These are phyloP conservation scores for Cairina moschata DNA, from an alignment of 2,113 vertebrate species.

Conservation along the genomic window DNA sequence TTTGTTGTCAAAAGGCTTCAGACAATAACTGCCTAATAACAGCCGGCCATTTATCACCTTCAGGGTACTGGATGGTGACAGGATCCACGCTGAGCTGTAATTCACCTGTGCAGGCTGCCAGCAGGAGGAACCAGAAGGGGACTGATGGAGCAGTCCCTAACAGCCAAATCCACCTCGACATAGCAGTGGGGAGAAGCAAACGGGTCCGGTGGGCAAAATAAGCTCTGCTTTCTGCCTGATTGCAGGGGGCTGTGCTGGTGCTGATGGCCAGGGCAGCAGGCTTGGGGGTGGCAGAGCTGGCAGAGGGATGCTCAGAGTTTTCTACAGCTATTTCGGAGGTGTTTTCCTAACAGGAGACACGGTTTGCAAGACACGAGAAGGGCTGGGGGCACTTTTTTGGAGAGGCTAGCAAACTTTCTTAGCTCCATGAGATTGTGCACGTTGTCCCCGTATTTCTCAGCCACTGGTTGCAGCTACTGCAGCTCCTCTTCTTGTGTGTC, in stretches of 20 bases:
- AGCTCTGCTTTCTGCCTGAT: not conserved
- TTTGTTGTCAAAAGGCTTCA: slow-evolving; percentile 11
- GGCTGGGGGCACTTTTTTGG: not conserved
- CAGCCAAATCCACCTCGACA: not conserved
- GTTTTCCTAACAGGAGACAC: not conserved
- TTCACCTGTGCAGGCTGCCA: not conserved
- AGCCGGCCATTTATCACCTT: not conserved
- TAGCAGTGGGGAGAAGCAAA: not conserved
- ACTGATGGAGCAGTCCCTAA: accelerated
- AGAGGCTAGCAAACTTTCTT: not conserved
- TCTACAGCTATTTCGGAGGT: not conserved
- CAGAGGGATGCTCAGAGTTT: not conserved
- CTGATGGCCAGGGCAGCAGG: not conserved
- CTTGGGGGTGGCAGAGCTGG: not conserved
- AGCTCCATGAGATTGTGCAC: not conserved
- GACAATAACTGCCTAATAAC: not conserved
- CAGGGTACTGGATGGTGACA: not conserved
- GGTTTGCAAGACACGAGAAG: not conserved
- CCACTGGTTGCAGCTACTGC: not conserved
- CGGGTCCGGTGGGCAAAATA: not conserved
- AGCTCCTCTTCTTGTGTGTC: not conserved
- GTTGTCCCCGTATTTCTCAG: not conserved
- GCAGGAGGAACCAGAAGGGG: not conserved
- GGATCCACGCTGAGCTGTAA: not conserved
- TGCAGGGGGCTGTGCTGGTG: not conserved